A percentile compares a stretch with the other conserved stretches of the same genome.
Evolutionary conservation across 2,888 invertebrate genomes (phyloP).

Genomic region (Caenorhabditis doughertyi): DNA sequence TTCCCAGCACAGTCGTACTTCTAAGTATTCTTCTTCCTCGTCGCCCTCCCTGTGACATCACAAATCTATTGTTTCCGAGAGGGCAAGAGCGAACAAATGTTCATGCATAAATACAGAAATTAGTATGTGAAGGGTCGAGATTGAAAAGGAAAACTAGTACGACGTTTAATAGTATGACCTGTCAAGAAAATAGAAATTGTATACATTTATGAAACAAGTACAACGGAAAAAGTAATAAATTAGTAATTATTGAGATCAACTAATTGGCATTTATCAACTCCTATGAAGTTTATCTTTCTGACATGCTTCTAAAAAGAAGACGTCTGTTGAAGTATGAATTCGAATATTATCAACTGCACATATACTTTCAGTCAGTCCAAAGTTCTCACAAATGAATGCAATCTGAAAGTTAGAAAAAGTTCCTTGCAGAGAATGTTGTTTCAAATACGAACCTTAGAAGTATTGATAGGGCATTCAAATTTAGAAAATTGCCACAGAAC

Average conservation of each 20-base stretch:
- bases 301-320: constrained; percentile 76
- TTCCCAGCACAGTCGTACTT: constrained; percentile 15
- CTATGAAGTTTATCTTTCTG: constrained; percentile 66
- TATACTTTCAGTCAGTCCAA: constrained; percentile 66
- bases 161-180: not conserved
- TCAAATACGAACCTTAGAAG: constrained; percentile 40
- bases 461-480: constrained; percentile 70
- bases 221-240: not conserved
- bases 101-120: constrained; percentile 43
- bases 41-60: constrained; percentile 13
- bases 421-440: not conserved
- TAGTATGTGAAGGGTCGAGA: constrained; percentile 29
- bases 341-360: constrained; percentile 78
- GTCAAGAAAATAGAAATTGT: not conserved
- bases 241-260: constrained; percentile 38
- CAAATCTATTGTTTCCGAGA: constrained; percentile 39
- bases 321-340: constrained; percentile 72
- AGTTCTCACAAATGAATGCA: constrained; percentile 79
- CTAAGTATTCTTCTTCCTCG: constrained; percentile 16
- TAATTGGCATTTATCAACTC: constrained; percentile 13
- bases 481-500: constrained; percentile 71
- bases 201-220: not conserved
- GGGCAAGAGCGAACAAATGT: constrained; percentile 20
- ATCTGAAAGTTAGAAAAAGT: constrained; percentile 63
- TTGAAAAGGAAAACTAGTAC: not conserved